Evolutionary conservation across 2,888 invertebrate genomes (phyloP).

Genomic region (Drosophila gaucha): DNA sequence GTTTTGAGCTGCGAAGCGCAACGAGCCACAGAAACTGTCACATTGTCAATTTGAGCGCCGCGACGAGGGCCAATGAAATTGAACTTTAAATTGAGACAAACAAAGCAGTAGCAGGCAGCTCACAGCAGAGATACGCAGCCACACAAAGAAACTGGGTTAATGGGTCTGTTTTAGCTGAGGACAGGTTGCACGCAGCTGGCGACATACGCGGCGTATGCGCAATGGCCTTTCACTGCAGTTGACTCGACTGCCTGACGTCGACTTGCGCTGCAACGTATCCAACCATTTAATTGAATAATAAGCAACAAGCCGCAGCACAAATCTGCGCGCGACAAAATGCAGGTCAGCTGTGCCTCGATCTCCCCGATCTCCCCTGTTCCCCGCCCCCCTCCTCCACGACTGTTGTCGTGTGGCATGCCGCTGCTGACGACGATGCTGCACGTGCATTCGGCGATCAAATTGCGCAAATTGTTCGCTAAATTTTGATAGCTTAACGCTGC

Average conservation of each 20-base stretch:
- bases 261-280: constrained; percentile 4
- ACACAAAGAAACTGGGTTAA: constrained; percentile 71
- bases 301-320: constrained; percentile 55
- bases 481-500: constrained; percentile 28
- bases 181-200: constrained; percentile 64
- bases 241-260: constrained; percentile 29
- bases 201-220: constrained; percentile 66
- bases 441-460: constrained; percentile 51
- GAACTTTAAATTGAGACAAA: constrained; percentile 79
- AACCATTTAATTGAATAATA: constrained; percentile 78
- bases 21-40: constrained; percentile 67
- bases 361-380: not conserved
- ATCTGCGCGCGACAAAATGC: constrained; percentile 68
- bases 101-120: constrained; percentile 46
- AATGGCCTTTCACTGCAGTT: constrained; percentile 74
- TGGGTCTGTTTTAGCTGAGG: constrained; percentile 72
- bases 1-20: constrained; percentile 40
- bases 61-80: constrained; percentile 81
- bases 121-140: constrained; percentile 11
- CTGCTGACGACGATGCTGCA: constrained; percentile 45
- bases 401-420: constrained; percentile 16
- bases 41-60: constrained; percentile 71
- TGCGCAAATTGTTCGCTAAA: constrained; percentile 44
- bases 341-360: constrained; percentile 58
- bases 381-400: not conserved